Percentiles rank a stretch among this genome's conserved stretches.
Evolutionary conservation across 2,888 invertebrate species (phyloP).

Genomic region (Polyommatus iphigenia): DNA sequence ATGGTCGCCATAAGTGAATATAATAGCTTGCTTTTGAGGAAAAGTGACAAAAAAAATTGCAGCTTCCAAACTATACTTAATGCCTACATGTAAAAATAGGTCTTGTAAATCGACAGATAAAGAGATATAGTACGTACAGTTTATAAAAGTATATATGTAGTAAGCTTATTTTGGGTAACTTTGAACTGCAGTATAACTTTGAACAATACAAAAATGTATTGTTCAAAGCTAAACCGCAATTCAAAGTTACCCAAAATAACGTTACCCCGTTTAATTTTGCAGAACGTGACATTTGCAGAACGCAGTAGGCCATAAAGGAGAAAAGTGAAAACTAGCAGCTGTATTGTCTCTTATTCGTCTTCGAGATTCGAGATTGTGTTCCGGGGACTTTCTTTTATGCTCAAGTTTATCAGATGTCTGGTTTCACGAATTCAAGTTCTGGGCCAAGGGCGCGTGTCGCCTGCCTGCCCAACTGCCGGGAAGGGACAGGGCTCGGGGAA

Average conservation of each 20-base stretch:
- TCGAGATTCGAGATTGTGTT: slow-evolving; percentile 22
- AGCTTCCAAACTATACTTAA: no score
- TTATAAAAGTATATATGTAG: no score
- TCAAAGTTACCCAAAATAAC: no score
- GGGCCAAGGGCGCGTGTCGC: slow-evolving; percentile 16
- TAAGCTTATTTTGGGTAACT: no score
- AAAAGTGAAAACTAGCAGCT: slow-evolving; percentile 19
- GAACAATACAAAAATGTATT: no score
- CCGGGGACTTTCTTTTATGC: slow-evolving; percentile 25
- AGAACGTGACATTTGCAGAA: background rate
- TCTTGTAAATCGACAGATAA: no score
- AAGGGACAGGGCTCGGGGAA: slow-evolving; percentile 21
- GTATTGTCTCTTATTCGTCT: slow-evolving; percentile 23
- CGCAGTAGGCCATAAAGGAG: slow-evolving; percentile 14
- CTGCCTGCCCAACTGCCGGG: slow-evolving; percentile 5
- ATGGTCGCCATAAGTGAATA: background rate
- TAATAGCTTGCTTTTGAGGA: background rate
- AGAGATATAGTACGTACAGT: no score
- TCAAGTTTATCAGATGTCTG: slow-evolving; percentile 2
- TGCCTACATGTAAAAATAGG: no score
- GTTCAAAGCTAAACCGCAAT: no score
- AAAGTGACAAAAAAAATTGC: background rate
- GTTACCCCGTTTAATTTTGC: background rate
- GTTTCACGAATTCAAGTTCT: slow-evolving; percentile 25
- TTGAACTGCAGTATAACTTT: no score